A percentile compares a stretch with the other conserved stretches of the same genome.
phyloP scores from a whole-genome alignment of 2,888 invertebrate genomes.

The Nezara viridula region DNA sequence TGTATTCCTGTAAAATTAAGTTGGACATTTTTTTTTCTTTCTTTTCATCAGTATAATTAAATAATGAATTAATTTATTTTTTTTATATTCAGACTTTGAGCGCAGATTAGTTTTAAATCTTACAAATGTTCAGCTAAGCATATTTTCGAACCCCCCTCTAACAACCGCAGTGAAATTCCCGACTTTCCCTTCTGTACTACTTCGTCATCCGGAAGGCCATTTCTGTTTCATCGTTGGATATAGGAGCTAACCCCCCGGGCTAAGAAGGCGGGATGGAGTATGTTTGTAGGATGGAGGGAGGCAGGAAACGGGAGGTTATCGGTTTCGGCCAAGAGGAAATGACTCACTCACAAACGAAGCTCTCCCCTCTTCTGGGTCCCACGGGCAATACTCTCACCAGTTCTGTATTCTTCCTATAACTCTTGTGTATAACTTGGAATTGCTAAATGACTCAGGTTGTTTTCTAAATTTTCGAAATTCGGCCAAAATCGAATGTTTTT shows the following conservation, averaged over 20 bases:
- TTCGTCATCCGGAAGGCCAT: slow-evolving; percentile 9
- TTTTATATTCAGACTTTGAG: no score
- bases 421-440: not conserved
- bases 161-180: not conserved
- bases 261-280: slow-evolving; percentile 28
- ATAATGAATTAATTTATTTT: no score
- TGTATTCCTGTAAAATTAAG: no score
- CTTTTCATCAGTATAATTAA: no score
- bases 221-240: not conserved
- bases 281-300: not conserved
- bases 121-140: no score
- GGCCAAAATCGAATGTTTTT: no score
- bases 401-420: not conserved
- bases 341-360: slow-evolving; percentile 52
- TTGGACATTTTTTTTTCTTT: no score
- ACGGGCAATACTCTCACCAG: slow-evolving; percentile 38
- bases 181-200: not conserved
- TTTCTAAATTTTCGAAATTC: not conserved
- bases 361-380: slow-evolving; percentile 13
- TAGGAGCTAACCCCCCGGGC: not conserved
- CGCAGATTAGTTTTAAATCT: no score
- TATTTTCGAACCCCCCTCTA: no score
- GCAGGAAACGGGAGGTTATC: slow-evolving; percentile 58
- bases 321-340: slow-evolving; percentile 57
- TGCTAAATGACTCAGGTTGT: not conserved